Base-by-base conservation (phyloP, 2,113 vertebrate genomes). In the Ceyx margarethae region DNA sequence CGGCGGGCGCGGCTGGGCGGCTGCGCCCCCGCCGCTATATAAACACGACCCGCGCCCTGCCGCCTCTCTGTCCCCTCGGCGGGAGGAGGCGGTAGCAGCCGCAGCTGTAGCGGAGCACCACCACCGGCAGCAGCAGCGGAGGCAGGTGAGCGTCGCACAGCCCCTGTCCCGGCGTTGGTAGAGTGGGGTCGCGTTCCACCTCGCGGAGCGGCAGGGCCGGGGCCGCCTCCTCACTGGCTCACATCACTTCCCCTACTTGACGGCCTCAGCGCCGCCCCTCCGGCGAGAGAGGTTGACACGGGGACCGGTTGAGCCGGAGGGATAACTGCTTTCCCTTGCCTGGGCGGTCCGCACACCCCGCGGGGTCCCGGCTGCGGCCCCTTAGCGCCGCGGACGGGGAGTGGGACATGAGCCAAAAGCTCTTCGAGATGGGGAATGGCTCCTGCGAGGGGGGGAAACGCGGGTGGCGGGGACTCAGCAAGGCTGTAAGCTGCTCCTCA, bases 361-460 rank as follows among this genome's bases (percentile, higher is more conserved):
- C 40, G 28, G 65, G 33, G 40, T 54, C 53, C 40, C 40, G n/a
- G 61, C 35, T 22, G 83, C 31, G 6, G 26, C 10, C 9, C 7
- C 8, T 35, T n/a, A 7, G 72, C 4, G 12, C 28, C 8, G 62
- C 9, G 56, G 54, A 2, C 5, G 10, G 11, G 25, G 43, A 10
- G 6, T 11, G 43, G 66, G 45, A 26, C 26, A 0, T 0, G 9
- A 57, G 37, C 6, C 5, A 8, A 7, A 8, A 33, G 29, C 51
- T 3, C 9, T 25, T 0, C 1, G 66, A 12, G 62, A 1, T 2
- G 53, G 12, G 48, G 79, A 40, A 10, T 3, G 48, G 29, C 3
- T 66, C 14, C 25, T 2, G 14, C 5, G 17, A 3, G 8, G 23
- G 45, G 45, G 18, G 56, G 23, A 3, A 5, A 3, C 3, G 50